These are phyloP conservation scores for Hemiscyllium ocellatum DNA, from an alignment of 2,113 vertebrate species.

Conservation along the genomic window DNA sequence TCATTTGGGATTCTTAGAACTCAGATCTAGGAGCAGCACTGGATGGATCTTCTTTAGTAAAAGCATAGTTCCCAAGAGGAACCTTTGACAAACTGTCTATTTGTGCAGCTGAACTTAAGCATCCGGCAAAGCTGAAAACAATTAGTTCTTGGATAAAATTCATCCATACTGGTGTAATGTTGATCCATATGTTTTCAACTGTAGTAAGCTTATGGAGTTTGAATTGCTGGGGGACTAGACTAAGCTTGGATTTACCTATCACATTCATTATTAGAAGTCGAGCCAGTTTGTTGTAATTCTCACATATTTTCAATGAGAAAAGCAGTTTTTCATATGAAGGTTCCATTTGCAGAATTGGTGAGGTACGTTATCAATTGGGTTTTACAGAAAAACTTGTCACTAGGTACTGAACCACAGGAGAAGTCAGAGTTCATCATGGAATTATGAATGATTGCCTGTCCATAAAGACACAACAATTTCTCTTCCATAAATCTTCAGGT, in stretches of 20 bases:
- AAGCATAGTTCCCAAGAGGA: background rate
- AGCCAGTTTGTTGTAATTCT: background rate
- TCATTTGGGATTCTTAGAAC: background rate
- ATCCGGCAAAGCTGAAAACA: background rate
- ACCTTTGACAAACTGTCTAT: background rate
- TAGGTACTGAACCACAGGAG: background rate
- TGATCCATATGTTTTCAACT: background rate
- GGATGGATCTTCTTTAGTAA: background rate
- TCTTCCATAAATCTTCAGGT: background rate
- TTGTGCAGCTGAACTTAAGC: background rate
- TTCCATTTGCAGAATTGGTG: background rate
- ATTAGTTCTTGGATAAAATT: background rate
- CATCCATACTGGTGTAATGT: background rate
- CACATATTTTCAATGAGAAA: background rate
- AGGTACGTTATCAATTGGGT: background rate
- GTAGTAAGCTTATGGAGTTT: background rate
- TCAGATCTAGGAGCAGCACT: background rate
- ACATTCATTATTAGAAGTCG: background rate
- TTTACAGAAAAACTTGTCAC: background rate
- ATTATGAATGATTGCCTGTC: background rate
- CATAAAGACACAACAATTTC: background rate
- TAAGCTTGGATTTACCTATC: background rate
- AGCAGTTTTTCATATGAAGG: background rate
- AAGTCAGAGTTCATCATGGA: background rate
- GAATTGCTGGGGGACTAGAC: background rate